Base-by-base conservation (phyloP, 2,113 vertebrate genomes). In the Centrocercus urophasianus region DNA sequence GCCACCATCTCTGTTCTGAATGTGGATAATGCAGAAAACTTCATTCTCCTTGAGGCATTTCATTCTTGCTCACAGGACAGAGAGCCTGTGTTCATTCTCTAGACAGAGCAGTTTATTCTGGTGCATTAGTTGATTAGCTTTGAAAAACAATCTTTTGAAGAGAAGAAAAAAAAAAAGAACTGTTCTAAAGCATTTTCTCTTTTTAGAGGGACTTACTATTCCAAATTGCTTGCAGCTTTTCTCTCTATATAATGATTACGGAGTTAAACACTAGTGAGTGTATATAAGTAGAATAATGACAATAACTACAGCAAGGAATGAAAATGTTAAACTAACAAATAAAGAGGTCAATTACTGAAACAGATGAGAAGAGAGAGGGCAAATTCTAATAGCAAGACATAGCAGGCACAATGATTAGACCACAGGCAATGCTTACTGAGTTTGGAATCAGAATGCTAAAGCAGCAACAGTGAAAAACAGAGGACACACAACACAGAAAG, bases 261-360 rank as follows among this genome's bases (percentile, higher is more conserved):
- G 54, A 88, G 77, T 64, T 93, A 90, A 96, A 94, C 91, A 88
- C 83, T 91, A 96, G 61, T n/a, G 70, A 65, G 83, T 40, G 69
- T 90, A 28, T 89, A 83, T 94, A 94, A 96, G 83, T 81, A 88
- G 45, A 96, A 91, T 91, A 95, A 95, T 80, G 84, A 63, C 90
- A 90, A 95, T 76, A 89, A 88, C 56, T 69, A 86, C 28, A 93
- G 82, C 76, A 95, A 95, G 79, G 83, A 95, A 93, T 78, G 75
- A 95, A 96, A 92, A 81, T 85, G 60, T 95, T 90, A 91, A 96
- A 77, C 81, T 86, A 97, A 93, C 88, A 94, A 95, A 95, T 79
- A 85, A 96, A 96, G 86, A 82, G 76, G 83, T 96, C 81, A 76
- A 48, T 93, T 90, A 90, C 87, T 94, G 64, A 95, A 96, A 85